Evolutionary conservation across 2,797 vertebrate species (phyloP).

Genomic region (Geotrypetes seraphini): DNA sequence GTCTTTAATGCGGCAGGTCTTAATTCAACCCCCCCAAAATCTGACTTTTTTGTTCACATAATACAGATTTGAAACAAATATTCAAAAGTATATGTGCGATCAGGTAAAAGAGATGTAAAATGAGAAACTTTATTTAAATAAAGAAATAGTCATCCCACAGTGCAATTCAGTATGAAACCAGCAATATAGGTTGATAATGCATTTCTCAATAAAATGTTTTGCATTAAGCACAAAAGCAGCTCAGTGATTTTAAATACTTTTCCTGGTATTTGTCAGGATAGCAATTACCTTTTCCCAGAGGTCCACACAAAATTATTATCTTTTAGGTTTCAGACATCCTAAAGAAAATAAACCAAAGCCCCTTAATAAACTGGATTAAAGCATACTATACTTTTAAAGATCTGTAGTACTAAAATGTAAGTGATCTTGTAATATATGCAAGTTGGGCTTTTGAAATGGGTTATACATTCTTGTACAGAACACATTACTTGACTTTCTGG

Average conservation of each 20-base stretch:
- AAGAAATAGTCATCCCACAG: slow-evolving; percentile 20
- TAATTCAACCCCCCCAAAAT: slow-evolving; percentile 10
- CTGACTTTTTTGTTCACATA: slow-evolving; percentile 6
- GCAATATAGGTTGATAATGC: not conserved
- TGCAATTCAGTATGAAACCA: slow-evolving; percentile 6
- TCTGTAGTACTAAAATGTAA: no score
- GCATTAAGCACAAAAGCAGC: slow-evolving; percentile 26
- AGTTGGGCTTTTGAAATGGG: slow-evolving; percentile 12
- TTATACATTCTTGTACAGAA: slow-evolving; percentile 11
- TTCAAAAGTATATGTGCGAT: slow-evolving; percentile 25
- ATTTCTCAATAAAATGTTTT: slow-evolving; percentile 5
- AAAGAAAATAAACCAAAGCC: no score
- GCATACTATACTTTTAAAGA: not conserved
- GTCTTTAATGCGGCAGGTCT: slow-evolving; percentile 41
- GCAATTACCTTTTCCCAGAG: slow-evolving; percentile 12
- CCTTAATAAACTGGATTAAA: slow-evolving; percentile 13
- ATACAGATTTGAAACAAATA: slow-evolving; percentile 34
- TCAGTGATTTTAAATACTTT: slow-evolving; percentile 23
- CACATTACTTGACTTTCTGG: slow-evolving; percentile 11
- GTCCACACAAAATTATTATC: no score
- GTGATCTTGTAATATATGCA: slow-evolving; percentile 17
- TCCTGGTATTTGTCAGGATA: slow-evolving; percentile 21
- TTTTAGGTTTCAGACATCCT: no score
- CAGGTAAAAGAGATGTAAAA: slow-evolving; percentile 27
- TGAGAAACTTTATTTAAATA: slow-evolving; percentile 23